Evolutionary conservation across 2,888 invertebrate genomes (phyloP).

Genomic region (Drosophila limbata): DNA sequence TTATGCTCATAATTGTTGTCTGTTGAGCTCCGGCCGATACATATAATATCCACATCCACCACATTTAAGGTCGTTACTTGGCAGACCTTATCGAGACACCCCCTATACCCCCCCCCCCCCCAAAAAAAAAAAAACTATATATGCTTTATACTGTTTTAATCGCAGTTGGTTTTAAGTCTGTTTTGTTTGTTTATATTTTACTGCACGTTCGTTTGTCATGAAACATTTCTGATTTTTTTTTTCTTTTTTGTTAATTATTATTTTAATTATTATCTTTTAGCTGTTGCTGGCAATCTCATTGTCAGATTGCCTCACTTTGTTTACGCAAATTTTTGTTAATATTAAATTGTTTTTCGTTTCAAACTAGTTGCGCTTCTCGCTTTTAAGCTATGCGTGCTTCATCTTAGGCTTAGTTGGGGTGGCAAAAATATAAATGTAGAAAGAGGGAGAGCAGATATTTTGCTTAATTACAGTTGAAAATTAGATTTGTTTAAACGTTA

Average conservation of each 20-base stretch:
- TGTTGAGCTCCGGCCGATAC: conserved; percentile 53
- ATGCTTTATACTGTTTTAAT: conserved; percentile 25
- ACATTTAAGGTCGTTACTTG: conserved; percentile 77
- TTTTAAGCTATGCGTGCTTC: conserved; percentile 10
- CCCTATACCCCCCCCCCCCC: neutral
- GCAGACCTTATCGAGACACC: conserved; percentile 60
- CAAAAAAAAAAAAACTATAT: neutral
- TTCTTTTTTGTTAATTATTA: conserved; percentile 40
- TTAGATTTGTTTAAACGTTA: conserved; percentile 44
- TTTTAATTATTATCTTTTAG: conserved; percentile 49
- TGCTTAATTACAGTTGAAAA: conserved; percentile 37
- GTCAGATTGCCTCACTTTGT: conserved; percentile 53
- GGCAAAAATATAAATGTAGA: neutral
- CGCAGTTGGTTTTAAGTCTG: conserved; percentile 44
- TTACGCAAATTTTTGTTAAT: conserved; percentile 39
- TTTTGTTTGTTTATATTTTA: conserved; percentile 49
- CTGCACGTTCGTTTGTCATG: conserved; percentile 41
- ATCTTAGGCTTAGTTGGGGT: conserved; percentile 11
- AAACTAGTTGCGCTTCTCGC: conserved; percentile 7
- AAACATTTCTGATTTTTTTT: conserved; percentile 33
- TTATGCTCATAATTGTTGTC: conserved; percentile 30
- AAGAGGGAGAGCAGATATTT: neutral
- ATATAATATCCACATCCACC: conserved; percentile 64
- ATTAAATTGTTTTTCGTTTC: conserved; percentile 6
- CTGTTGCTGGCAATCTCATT: conserved; percentile 59